These are phyloP conservation scores for Apocrypta bakeri DNA, from an alignment of 1,140 invertebrate species.

Conservation along the genomic window DNA sequence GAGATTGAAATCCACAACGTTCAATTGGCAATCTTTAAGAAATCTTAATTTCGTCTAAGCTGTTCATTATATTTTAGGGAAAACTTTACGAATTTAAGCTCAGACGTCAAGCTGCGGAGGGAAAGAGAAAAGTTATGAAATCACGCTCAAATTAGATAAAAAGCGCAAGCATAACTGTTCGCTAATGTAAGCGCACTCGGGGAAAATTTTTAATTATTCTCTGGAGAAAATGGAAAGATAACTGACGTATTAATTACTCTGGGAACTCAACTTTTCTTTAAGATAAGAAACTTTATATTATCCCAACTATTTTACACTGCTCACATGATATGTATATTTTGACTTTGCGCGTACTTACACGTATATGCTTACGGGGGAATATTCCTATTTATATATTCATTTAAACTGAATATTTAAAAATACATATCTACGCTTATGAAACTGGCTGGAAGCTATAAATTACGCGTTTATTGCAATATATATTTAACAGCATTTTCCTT, in stretches of 20 bases:
- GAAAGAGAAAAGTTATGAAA: background rate
- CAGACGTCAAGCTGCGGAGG: background rate
- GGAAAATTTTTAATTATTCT: background rate
- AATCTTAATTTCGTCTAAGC: background rate
- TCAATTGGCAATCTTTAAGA: background rate
- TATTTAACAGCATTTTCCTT: too few species aligned
- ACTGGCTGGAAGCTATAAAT: too few species aligned
- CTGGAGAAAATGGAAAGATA: conserved; percentile 21
- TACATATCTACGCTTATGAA: too few species aligned
- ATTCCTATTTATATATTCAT: too few species aligned
- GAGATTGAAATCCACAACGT: background rate
- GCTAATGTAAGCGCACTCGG: background rate
- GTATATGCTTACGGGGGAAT: too few species aligned
- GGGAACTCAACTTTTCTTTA: background rate
- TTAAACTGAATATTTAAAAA: too few species aligned
- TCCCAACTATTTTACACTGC: background rate
- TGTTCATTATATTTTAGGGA: background rate
- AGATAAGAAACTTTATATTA: background rate
- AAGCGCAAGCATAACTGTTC: background rate
- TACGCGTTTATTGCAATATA: too few species aligned
- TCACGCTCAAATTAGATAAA: conserved; percentile 10
- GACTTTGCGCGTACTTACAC: too few species aligned
- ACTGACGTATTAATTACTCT: conserved; percentile 1
- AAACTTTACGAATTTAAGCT: background rate
- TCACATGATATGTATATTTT: background rate